These are phyloP conservation scores for Apis dorsata DNA, from an alignment of 1,140 invertebrate genomes.

Conservation along the genomic window DNA sequence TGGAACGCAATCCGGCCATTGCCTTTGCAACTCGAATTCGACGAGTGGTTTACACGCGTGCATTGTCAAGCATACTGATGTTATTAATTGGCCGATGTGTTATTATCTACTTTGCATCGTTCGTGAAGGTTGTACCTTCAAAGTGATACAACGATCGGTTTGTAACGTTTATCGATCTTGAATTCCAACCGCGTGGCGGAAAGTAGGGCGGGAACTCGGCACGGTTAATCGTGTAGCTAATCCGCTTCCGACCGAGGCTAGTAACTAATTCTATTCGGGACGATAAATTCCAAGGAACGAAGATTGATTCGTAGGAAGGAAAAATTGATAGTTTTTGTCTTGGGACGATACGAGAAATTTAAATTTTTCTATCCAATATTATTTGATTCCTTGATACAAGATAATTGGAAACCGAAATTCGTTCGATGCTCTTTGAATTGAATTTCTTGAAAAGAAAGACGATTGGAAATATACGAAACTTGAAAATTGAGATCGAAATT, in stretches of 20 bases:
- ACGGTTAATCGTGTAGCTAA: background rate
- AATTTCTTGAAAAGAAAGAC: no score
- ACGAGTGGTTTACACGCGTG: background rate
- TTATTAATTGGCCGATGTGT: conserved; percentile 4
- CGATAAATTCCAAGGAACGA: background rate
- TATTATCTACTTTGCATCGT: conserved; percentile 8
- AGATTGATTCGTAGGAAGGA: background rate
- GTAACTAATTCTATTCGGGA: background rate
- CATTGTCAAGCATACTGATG: background rate
- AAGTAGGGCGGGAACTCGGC: background rate
- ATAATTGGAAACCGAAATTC: no score
- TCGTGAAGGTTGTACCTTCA: background rate
- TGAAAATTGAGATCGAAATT: no score
- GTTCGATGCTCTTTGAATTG: background rate
- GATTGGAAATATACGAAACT: no score
- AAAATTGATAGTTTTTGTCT: no score
- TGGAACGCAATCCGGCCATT: background rate
- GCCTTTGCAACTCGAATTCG: background rate
- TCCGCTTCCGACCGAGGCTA: background rate
- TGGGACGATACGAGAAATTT: no score
- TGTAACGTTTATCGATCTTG: background rate
- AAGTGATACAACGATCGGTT: background rate
- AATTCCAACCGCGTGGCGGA: background rate
- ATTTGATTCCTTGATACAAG: no score
- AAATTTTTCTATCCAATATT: no score